Percentiles rank a stretch among this genome's conserved stretches.
Evolutionary conservation across 2,113 vertebrate species (phyloP).

Genomic region (Prionailurus viverrinus): DNA sequence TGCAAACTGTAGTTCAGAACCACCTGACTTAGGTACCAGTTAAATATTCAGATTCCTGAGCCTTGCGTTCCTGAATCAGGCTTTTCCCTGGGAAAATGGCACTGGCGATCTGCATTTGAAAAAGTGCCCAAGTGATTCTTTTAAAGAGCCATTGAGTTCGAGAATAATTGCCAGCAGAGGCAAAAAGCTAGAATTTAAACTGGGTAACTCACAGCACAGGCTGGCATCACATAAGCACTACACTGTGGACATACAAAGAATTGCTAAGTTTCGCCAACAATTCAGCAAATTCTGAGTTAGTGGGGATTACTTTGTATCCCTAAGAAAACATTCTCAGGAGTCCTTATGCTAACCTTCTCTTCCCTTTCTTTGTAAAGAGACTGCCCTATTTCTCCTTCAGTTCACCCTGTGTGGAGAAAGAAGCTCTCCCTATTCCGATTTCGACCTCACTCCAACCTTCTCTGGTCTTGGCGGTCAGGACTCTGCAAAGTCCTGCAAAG

Average conservation of each 20-base stretch:
- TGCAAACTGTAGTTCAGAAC: background rate
- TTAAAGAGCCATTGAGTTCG: background rate
- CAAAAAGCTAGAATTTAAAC: background rate
- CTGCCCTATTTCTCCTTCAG: background rate
- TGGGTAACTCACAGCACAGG: background rate
- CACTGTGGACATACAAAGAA: background rate
- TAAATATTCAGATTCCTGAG: background rate
- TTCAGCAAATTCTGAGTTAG: conserved; percentile 7
- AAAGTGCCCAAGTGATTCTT: background rate
- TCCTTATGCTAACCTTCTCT: background rate
- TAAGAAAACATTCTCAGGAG: background rate
- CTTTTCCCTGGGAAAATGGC: background rate
- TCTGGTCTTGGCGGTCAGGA: background rate
- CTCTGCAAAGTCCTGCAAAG: background rate
- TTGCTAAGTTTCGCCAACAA: background rate
- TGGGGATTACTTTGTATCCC: background rate
- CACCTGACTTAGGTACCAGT: background rate
- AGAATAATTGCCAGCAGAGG: background rate
- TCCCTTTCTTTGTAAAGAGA: background rate
- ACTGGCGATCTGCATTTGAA: background rate
- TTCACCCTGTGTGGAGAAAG: background rate
- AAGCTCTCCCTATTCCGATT: background rate
- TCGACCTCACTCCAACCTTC: background rate
- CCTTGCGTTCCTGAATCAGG: background rate
- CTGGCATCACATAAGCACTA: background rate